Conservation (phyloP, 2,888 invertebrate species). For the Plebejus anna region DNA sequence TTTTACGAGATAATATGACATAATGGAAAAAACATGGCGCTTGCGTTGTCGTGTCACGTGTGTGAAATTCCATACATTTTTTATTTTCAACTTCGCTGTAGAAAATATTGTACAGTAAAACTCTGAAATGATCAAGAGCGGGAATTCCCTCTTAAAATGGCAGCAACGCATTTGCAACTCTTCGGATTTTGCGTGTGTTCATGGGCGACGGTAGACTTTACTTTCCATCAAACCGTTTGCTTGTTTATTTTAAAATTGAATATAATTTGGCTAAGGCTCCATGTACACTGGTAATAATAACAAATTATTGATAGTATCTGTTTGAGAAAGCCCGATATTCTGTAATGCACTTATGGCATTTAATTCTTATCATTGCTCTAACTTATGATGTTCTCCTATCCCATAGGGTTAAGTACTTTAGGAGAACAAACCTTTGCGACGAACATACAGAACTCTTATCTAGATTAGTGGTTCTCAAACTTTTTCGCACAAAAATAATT, state of each 20-base stretch:
- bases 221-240: too few species aligned
- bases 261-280: not conserved
- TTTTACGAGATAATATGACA: not conserved
- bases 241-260: not conserved
- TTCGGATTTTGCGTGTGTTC: too few species aligned
- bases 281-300: not conserved
- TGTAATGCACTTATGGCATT: not conserved
- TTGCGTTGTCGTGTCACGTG: not conserved
- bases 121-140: too few species aligned
- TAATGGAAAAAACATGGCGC: not conserved
- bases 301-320: constrained; percentile 9
- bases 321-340: not conserved
- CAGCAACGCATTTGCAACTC: too few species aligned
- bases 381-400: not conserved
- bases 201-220: too few species aligned
- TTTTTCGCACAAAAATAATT: too few species aligned
- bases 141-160: too few species aligned
- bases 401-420: not conserved
- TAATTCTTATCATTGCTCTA: not conserved
- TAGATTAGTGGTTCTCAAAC: too few species aligned
- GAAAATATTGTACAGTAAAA: not conserved
- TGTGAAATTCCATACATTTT: not conserved
- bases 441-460: not conserved
- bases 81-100: not conserved
- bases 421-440: not conserved